Evolutionary conservation across 2,113 vertebrate species (phyloP), one percentile per base, ranked within the genome.

Genomic region (Ailurus styani): DNA sequence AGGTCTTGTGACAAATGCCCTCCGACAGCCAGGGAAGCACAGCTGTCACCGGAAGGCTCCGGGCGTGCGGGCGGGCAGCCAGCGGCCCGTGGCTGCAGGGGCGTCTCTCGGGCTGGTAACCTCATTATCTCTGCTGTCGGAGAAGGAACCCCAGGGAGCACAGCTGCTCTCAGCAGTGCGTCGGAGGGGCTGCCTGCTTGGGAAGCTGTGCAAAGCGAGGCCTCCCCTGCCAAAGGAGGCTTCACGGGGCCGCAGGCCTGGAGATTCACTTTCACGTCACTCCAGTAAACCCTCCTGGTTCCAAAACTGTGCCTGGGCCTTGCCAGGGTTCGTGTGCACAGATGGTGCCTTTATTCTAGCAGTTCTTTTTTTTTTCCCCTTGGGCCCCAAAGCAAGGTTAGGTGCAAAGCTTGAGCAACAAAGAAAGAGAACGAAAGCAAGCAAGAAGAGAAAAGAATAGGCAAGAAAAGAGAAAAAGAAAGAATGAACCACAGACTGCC

Each of bases 1-100:
- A 84, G 95, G 79, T 90, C 97, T 96, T 86, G 95, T 97, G 98
- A 98, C 97, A 97, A 97, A 98, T 94, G 92, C 94, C 95, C 96
- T 92, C 84, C 7, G 96, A 97, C 96, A 97, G 97, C 81, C 83
- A 0, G 66, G 96, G 95, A 84, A 45, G 57, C 95, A 92, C 97
- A 98, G 98, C 97, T 98, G 98, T 96, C 96, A 83, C 90, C 37
- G 75, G 97, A 97, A 97, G 96, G 90, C 96, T 94, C 84, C 0
- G 4, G 54, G 87, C 0, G 45, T 4, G 78, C 2, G 3, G 96
- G 97, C 96, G 13, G 91, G 75, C 93, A 93, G 98, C 98, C 98
- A 97, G 95, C 64, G 95, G 93, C 97, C 93, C 3, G 4, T 9
- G 70, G 93, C 97, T 93, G 96, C 90, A 54, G 77, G 96, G 87